Percentiles rank a stretch among this genome's conserved stretches.
Evolutionary conservation across 2,113 vertebrate genomes (phyloP).

Genomic region (Rhipidura dahli): DNA sequence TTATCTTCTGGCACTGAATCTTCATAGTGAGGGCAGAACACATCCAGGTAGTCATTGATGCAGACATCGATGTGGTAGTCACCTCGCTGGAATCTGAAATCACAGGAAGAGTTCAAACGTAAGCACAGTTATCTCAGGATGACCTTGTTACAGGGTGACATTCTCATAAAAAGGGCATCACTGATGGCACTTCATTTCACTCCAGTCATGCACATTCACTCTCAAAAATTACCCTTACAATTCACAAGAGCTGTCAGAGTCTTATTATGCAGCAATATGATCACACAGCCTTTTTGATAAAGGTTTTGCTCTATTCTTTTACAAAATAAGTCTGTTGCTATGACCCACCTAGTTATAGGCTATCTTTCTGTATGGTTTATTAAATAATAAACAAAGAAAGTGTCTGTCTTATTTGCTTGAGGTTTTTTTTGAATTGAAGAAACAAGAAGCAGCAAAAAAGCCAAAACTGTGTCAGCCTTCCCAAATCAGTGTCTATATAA

Average conservation of each 20-base stretch:
- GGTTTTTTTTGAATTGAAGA: background rate
- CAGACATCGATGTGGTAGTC: conserved; percentile 98
- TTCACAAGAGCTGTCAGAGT: background rate
- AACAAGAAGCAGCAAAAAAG: background rate
- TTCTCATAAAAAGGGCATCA: background rate
- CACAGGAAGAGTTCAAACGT: background rate
- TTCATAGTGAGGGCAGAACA: conserved; percentile 97
- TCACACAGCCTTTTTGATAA: background rate
- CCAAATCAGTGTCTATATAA: background rate
- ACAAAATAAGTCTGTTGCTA: background rate
- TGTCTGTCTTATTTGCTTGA: background rate
- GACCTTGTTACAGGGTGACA: background rate
- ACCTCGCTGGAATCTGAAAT: conserved; percentile 87
- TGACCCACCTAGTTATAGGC: background rate
- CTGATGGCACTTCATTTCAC: background rate
- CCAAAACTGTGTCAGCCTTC: background rate
- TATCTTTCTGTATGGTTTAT: background rate
- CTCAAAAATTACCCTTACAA: background rate
- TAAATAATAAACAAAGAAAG: background rate
- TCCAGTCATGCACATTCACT: background rate
- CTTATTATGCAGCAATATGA: background rate
- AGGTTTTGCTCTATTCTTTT: background rate
- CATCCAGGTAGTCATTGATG: conserved; percentile 98
- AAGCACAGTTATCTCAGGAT: background rate
- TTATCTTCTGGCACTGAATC: conserved; percentile 91